Percentiles rank a stretch among this genome's conserved stretches.
phyloP scores from a whole-genome alignment of 2,888 invertebrate species.

The Diarsia dahlii region DNA sequence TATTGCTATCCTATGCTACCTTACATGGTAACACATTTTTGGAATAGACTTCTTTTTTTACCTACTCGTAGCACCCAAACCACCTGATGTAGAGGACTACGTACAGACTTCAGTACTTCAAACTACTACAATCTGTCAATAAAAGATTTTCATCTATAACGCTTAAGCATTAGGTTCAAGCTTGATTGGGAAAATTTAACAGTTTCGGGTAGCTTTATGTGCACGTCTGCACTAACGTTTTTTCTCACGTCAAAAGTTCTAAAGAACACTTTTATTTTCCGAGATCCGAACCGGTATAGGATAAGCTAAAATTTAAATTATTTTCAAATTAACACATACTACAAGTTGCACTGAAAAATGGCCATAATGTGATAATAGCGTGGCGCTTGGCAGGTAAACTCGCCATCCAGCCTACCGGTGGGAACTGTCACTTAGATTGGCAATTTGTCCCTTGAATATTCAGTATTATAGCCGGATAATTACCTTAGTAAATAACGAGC shows the following conservation, averaged over 20 bases:
- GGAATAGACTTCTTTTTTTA: neutral
- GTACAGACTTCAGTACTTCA: too few species aligned
- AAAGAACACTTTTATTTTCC: neutral
- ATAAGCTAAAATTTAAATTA: conserved; percentile 1
- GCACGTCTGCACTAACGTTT: too few species aligned
- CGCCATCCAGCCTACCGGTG: conserved; percentile 66
- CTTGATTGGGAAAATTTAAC: too few species aligned
- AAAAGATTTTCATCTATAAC: too few species aligned
- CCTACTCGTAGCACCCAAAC: neutral
- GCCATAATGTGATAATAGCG: conserved; percentile 47
- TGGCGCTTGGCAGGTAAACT: conserved; percentile 39
- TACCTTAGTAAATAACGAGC: conserved; percentile 87
- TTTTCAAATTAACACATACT: conserved; percentile 28
- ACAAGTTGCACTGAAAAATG: conserved; percentile 30
- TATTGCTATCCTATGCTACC: neutral
- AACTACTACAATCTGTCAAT: too few species aligned
- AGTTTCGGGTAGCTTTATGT: too few species aligned
- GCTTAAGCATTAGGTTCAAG: too few species aligned
- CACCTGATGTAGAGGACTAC: neutral
- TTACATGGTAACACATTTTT: neutral
- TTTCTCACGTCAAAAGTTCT: neutral
- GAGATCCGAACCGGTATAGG: neutral
- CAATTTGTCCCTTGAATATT: conserved; percentile 86
- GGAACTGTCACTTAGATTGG: conserved; percentile 78
- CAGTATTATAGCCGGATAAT: conserved; percentile 86